phyloP scores from a whole-genome alignment of 2,797 vertebrate genomes.

The Perodicticus potto region DNA sequence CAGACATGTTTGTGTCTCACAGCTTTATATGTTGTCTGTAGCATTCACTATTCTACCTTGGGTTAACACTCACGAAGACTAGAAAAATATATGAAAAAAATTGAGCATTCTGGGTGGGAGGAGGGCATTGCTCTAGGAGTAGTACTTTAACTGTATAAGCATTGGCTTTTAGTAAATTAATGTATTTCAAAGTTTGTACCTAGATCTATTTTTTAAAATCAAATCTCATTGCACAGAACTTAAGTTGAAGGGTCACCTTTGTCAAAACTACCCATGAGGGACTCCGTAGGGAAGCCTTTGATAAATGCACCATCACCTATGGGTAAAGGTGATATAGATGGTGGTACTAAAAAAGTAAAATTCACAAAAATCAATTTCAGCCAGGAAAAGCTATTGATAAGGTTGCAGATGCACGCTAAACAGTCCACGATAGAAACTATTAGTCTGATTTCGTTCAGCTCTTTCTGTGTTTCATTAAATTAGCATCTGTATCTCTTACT shows the following conservation, averaged over 20 bases:
- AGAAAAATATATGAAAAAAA: background rate
- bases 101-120: background rate
- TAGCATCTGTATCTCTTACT: background rate
- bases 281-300: background rate
- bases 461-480: slow-evolving; percentile 56
- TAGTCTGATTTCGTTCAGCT: background rate
- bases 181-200: background rate
- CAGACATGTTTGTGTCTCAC: background rate
- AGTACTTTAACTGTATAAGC: background rate
- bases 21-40: background rate
- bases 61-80: background rate
- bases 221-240: background rate
- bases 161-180: background rate
- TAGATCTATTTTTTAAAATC: background rate
- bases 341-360: background rate
- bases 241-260: slow-evolving; percentile 24
- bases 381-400: background rate
- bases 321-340: background rate
- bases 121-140: background rate
- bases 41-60: background rate
- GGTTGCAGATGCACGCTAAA: background rate
- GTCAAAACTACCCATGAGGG: background rate
- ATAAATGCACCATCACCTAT: background rate
- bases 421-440: background rate
- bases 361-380: background rate